phyloP scores from a whole-genome alignment of 2,113 vertebrate species.

The Sminthopsis crassicaudata region DNA sequence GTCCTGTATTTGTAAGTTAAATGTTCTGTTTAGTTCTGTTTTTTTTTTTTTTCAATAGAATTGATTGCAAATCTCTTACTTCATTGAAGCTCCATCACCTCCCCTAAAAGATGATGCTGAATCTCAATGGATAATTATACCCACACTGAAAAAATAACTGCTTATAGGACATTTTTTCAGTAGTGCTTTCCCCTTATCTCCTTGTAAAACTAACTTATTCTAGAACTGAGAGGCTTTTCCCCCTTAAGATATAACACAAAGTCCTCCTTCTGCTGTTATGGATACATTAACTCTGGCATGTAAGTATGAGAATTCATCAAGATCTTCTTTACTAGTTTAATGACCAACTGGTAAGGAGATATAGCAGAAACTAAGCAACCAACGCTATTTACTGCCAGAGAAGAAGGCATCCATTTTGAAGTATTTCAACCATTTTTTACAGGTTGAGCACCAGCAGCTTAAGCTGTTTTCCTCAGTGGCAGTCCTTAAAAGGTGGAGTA shows the following conservation, averaged over 20 bases:
- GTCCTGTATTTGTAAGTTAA: too few relatives aligned
- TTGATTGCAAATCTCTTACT: too few relatives aligned
- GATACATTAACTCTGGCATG: slow-evolving; percentile 15
- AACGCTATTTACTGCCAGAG: slow-evolving; percentile 60
- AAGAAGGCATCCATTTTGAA: slow-evolving; percentile 61
- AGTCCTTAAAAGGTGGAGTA: slow-evolving; percentile 52
- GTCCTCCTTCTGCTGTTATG: slow-evolving; percentile 14
- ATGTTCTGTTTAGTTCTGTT: too few relatives aligned
- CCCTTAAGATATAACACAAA: background rate
- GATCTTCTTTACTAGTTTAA: slow-evolving; percentile 54
- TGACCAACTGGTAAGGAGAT: slow-evolving; percentile 43
- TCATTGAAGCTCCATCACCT: too few relatives aligned
- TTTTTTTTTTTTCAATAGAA: too few relatives aligned
- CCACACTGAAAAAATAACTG: background rate
- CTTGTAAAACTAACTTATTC: background rate
- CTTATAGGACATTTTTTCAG: background rate
- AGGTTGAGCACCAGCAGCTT: slow-evolving; percentile 53
- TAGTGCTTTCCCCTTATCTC: background rate
- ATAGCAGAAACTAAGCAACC: slow-evolving; percentile 56
- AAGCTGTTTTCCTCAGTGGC: slow-evolving; percentile 49
- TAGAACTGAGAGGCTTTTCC: slow-evolving; percentile 21
- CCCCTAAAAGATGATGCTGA: too few relatives aligned
- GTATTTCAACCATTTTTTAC: slow-evolving; percentile 51
- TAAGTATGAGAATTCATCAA: slow-evolving; percentile 39
- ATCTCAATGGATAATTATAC: too few relatives aligned